These are phyloP conservation scores for Heliothis virescens DNA, from an alignment of 1,140 invertebrate species.

Conservation along the genomic window DNA sequence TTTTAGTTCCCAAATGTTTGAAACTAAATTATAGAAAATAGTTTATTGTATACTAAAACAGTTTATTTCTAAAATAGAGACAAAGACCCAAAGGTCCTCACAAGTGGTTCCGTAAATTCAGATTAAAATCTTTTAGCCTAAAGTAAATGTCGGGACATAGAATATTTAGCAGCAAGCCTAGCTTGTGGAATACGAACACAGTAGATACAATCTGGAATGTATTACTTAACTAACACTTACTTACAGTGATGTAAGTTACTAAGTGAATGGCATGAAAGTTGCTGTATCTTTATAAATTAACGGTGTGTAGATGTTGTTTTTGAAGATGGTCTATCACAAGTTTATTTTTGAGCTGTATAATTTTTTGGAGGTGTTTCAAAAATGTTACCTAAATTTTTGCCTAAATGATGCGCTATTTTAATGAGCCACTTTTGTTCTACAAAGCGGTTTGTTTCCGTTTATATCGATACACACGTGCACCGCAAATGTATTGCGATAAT, in stretches of 20 bases:
- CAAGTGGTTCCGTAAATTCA: neutral
- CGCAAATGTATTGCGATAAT: no score
- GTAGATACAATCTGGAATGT: neutral
- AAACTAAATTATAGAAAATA: no score
- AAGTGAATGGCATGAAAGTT: neutral
- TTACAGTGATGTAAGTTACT: neutral
- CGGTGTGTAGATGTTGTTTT: no score
- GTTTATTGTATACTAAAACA: no score
- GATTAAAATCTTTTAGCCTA: neutral
- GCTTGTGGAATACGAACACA: neutral
- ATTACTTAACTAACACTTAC: neutral
- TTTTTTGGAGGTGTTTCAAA: neutral
- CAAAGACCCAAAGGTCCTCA: neutral
- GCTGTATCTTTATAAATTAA: neutral
- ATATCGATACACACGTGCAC: no score
- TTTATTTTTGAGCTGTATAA: no score
- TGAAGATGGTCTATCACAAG: no score
- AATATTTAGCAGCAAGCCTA: constrained; percentile 1
- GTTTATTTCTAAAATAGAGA: neutral
- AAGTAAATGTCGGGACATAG: neutral
- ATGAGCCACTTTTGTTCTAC: no score
- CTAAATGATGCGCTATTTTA: no score
- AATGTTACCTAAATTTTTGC: no score
- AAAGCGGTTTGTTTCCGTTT: no score
- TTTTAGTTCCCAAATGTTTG: no score